Base-by-base conservation (phyloP, 1,140 invertebrate species). In the Akabosia matsudoensis region DNA sequence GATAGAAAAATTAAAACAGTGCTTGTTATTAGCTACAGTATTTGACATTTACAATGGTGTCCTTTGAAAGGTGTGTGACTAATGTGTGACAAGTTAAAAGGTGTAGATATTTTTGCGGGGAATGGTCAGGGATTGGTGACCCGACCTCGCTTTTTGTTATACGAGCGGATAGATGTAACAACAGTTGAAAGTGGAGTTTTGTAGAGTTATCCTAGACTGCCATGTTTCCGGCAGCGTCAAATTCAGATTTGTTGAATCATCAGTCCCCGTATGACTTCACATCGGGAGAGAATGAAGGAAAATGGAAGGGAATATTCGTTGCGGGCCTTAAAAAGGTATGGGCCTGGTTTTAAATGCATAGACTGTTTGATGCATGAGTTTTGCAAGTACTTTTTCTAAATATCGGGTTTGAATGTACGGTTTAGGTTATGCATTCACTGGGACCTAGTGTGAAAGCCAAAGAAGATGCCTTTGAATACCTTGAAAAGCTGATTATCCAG, bases 391-490 rank as follows among this genome's bases (percentile, higher is more conserved):
- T 16, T n/a, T 61, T 37, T 22, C 67, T 73, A 33, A 54, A 13
- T 75, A 31, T 34, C 18, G 34, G 33, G 14, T 24, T 72, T 82
- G 82, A 82, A 67, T 75, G 73, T 45, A 45, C 37, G 18, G 83
- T 84, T 70, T 78, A 96, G 94, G 93, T 97, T 77, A 87, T 96
- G 85, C 91, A 93, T 82, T 93, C 96, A 86, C 93, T 96, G 71
- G 94, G 97, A 86, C 92, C 94, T 10, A 91, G 90, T 54, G 86
- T 98, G 82, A 90, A 88, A 78, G 93, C 93, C 26, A 90, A 92
- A 82, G 92, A 96, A 81, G 95, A 96, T 87, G 96, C 96, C 0
- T 86, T 98, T 79, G 90, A 95, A 74, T 97, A 96, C 85, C 93
- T 98, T 64, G 96, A 98, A 86, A 91, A 90, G 76, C 88, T 98